Evolutionary conservation across 2,888 invertebrate genomes (phyloP).

Genomic region (Dorcus parallelipipedus): DNA sequence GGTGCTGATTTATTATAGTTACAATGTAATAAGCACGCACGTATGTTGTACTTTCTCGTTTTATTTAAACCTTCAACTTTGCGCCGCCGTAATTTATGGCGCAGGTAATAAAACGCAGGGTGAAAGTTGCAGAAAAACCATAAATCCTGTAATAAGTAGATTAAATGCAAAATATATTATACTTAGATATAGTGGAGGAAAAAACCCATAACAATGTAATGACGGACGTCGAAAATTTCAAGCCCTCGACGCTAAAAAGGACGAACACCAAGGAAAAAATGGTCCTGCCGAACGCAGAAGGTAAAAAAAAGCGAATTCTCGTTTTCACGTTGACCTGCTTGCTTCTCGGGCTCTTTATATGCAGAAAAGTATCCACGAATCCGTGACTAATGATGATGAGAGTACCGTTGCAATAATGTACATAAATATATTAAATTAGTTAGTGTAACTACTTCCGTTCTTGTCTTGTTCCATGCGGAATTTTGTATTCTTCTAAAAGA

Average conservation of each 20-base stretch:
- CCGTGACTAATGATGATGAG: no score
- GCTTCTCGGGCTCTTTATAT: no score
- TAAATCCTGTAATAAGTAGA: not conserved
- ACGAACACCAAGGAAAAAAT: slow-evolving; percentile 80
- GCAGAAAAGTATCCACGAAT: no score
- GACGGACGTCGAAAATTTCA: slow-evolving; percentile 74
- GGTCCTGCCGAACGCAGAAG: slow-evolving; percentile 80
- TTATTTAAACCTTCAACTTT: not conserved
- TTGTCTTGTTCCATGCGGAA: no score
- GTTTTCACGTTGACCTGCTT: not conserved
- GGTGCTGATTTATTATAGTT: not conserved
- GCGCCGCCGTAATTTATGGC: not conserved
- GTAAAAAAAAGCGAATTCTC: slow-evolving; percentile 47
- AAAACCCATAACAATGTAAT: slow-evolving; percentile 73
- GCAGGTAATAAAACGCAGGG: not conserved
- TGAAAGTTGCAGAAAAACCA: not conserved
- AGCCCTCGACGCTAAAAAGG: slow-evolving; percentile 68
- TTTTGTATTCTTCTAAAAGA: no score
- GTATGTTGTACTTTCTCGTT: not conserved
- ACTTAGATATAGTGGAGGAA: slow-evolving; percentile 69
- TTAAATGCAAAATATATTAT: not conserved
- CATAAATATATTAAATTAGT: no score
- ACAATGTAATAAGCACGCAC: not conserved
- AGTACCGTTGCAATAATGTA: no score
- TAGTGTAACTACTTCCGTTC: no score